Evolutionary conservation across 2,888 invertebrate genomes (phyloP), one percentile per base, ranked within the genome.

Genomic region (Xestia xanthographa): DNA sequence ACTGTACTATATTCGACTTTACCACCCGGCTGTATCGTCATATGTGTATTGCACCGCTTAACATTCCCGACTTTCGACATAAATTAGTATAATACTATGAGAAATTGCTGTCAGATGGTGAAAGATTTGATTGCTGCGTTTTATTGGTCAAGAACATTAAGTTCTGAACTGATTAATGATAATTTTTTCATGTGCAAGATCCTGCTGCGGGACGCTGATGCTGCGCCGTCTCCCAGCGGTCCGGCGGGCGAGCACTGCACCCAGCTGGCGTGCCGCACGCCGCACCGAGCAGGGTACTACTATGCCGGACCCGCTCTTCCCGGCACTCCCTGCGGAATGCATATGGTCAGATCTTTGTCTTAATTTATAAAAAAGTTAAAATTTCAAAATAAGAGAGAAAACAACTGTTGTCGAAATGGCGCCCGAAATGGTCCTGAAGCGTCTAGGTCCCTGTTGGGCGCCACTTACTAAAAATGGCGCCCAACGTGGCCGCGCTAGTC

Each of bases 261-360:
- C 77, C 98, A 97, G 92, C 95, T 98, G 68, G 97, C 97, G 84
- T 98, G 98, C 90, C 97, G 97, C 89, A 97, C 98, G 29, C 98
- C 98, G 50, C 97, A 98, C 90, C 97, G 98, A 69, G 97, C 97
- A 77, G 98, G 98, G 20, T 98, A 97, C 94, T 98, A 98, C 92
- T 97, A 97, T 91, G 98, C 98, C 2, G 98, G 98, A 0, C 98
- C 98, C 0, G 98, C 98, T n/a, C 93, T 98, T 48, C 98, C 98
- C 80, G 98, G 98, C 65, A 98, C 98, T 0, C 93, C 97, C 34
- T 98, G 98, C 91, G 98, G 98, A 17, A 91, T 92, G 0, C 95
- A 95, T 77, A 97, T 97, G 96, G 98, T 98, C 87, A 93, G 95
- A 69, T 60, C 38, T 41, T 67, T 48, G 11, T 82, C 26, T 43